Percentiles rank a stretch among this genome's conserved stretches.
phyloP scores from a whole-genome alignment of 2,797 vertebrate genomes.

The Macropus fuliginosus region DNA sequence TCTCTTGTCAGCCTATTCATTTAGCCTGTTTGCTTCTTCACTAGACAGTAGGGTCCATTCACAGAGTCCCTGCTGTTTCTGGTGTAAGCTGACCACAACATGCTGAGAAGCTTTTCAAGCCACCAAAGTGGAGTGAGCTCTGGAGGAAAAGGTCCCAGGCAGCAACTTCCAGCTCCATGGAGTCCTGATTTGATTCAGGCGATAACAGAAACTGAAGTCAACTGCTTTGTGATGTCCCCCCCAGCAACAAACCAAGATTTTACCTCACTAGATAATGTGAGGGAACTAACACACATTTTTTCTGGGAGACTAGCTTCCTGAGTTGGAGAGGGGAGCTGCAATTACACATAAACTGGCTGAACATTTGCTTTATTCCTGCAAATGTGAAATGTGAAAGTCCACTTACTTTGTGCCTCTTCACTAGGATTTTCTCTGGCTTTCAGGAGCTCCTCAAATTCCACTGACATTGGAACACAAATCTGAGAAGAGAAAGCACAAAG shows the following conservation, averaged over 20 bases:
- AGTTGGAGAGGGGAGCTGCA: neutral
- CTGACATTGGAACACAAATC: conserved; percentile 99
- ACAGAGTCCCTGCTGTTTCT: neutral
- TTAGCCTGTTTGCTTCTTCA: neutral
- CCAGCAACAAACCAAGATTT: neutral
- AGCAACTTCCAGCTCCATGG: neutral
- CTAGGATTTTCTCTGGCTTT: conserved; percentile 97
- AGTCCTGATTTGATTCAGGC: neutral
- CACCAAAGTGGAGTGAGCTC: neutral
- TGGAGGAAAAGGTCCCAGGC: neutral
- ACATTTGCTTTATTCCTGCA: accelerated
- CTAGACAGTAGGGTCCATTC: neutral
- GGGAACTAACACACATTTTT: neutral
- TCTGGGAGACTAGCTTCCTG: neutral
- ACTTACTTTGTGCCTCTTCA: conserved; percentile 97
- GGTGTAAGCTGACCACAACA: neutral
- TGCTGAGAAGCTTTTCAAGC: neutral
- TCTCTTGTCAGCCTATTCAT: conserved; percentile 27
- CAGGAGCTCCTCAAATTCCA: conserved; percentile 97
- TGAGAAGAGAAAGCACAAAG: conserved; percentile 74
- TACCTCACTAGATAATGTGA: neutral
- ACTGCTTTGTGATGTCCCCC: too few relatives aligned
- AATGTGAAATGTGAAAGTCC: neutral
- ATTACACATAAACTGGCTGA: neutral
- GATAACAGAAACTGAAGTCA: neutral